phyloP scores from a whole-genome alignment of 2,888 invertebrate species.

The Meliscaeva auricollis region DNA sequence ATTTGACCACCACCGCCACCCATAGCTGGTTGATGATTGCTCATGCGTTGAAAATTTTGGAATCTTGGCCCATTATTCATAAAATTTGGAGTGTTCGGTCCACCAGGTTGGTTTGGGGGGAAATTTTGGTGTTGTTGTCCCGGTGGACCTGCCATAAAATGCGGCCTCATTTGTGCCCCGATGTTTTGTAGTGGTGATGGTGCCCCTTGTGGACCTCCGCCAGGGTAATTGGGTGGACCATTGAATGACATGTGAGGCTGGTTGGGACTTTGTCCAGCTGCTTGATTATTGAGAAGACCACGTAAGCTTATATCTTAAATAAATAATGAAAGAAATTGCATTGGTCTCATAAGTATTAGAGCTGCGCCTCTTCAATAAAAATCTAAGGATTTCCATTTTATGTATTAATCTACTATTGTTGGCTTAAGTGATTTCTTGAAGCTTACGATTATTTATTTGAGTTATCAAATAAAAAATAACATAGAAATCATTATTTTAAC shows the following conservation, averaged over 20 bases:
- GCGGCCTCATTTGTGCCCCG: conserved; percentile 83
- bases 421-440: neutral
- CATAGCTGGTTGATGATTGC: conserved; percentile 86
- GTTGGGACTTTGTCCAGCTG: conserved; percentile 82
- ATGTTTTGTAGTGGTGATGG: conserved; percentile 83
- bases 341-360: conserved; percentile 58
- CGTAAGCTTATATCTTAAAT: conserved; percentile 83
- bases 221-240: conserved; percentile 82
- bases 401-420: conserved; percentile 15
- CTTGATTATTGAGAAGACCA: conserved; percentile 84
- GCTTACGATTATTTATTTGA: neutral
- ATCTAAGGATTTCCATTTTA: conserved; percentile 22
- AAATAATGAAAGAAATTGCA: conserved; percentile 67
- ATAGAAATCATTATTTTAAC: no score
- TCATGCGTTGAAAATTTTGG: conserved; percentile 83
- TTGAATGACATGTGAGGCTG: conserved; percentile 82
- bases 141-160: conserved; percentile 83
- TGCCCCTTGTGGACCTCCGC: conserved; percentile 82
- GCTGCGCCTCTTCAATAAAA: conserved; percentile 53
- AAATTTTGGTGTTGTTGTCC: conserved; percentile 83
- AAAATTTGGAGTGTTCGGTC: conserved; percentile 84
- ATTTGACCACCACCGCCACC: conserved; percentile 80
- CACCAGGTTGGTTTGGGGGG: conserved; percentile 82
- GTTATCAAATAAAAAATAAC: neutral
- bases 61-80: conserved; percentile 84